phyloP scores from a whole-genome alignment of 2,888 invertebrate species.

The Volucella inflata region DNA sequence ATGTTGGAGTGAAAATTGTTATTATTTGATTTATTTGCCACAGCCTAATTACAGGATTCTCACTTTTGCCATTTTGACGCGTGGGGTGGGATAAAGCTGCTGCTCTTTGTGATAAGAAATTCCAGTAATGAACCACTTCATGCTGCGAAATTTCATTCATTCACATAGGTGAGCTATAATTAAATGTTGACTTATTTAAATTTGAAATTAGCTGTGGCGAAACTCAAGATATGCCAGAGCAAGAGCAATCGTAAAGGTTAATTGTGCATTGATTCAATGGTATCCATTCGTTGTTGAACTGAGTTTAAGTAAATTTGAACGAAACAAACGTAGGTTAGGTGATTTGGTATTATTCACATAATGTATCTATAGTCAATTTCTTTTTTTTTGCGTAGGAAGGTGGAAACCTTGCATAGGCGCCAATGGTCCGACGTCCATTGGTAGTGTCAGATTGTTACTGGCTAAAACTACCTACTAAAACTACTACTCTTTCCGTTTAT shows the following conservation, averaged over 20 bases:
- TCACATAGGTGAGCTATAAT: background rate
- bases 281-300: too few species aligned
- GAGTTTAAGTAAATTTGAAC: too few species aligned
- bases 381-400: too few species aligned
- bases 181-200: slow-evolving; percentile 21
- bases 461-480: too few species aligned
- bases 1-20: slow-evolving; percentile 5
- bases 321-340: too few species aligned
- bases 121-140: background rate
- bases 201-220: slow-evolving; percentile 1
- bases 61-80: background rate
- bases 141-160: background rate
- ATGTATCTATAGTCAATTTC: too few species aligned
- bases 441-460: too few species aligned
- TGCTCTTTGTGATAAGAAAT: background rate
- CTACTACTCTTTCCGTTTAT: too few species aligned
- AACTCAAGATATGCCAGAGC: background rate
- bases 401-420: too few species aligned
- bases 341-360: too few species aligned
- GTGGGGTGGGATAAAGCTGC: background rate
- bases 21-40: slow-evolving; percentile 27
- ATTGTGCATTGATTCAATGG: too few species aligned
- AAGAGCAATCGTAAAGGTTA: background rate
- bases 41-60: slow-evolving; percentile 23
- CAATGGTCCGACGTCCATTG: too few species aligned